Base-by-base conservation (phyloP, 2,888 invertebrate genomes). In the Atherix ibis region DNA sequence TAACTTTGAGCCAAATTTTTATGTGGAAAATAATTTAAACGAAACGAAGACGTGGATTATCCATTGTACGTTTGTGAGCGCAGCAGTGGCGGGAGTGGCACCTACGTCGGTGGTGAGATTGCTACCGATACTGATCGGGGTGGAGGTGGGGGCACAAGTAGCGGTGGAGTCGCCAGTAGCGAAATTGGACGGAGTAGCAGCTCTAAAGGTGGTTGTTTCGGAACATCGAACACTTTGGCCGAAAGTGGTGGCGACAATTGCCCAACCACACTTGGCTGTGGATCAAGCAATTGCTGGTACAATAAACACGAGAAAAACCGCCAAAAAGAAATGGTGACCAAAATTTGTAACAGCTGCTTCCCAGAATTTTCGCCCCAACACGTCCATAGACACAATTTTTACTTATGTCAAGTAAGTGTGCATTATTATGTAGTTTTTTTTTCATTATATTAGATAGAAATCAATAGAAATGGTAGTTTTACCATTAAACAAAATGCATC, bases 271-370 rank as follows among this genome's bases (percentile, higher is more conserved):
- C 9, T 4, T 9, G 29, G 13, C 9, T 36, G 36, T 22, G n/a
- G 12, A 13, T 25, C 28, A 18, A 29, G 18, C 9, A 29, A 26
- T 18, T 36, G 36, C 28, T 32, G 28, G 27, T 25, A 32, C 13
- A 32, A 32, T 24, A 29, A 27, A 6, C 15, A 18, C 9, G 13
- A 15, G 12, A 32, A 27, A 8, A 27, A 27, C 19, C 12, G 27
- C n/a, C 9, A 16, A 13, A 58, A 57, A 54, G 58, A 56, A 57
- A 58, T 61, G 60, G 60, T 61, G 44, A 59, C 58, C 47, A 58
- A 59, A 52, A 44, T 60, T 48, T 59, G 60, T 59, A 60, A 58
- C 38, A 58, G 56, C 38, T 61, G 60, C 45, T 61, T 59, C 42
- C 58, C 60, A 46, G 58, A 59, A 43, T 56, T 58, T 37, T 53